Evolutionary conservation across 2,113 vertebrate species (phyloP).

Genomic region (Eubucco bourcierii): DNA sequence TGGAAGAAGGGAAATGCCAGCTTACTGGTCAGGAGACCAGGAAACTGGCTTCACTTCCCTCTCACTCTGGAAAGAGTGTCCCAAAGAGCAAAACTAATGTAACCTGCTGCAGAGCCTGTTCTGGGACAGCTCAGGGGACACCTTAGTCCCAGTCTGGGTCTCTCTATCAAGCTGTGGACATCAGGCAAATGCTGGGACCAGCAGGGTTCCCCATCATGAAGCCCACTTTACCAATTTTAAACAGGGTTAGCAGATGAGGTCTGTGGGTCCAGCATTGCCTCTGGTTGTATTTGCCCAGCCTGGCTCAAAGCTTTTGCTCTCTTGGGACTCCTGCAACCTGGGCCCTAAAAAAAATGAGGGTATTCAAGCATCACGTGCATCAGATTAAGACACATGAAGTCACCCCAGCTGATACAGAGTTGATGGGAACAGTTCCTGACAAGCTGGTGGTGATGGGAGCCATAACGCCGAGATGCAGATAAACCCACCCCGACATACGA

Average conservation of each 20-base stretch:
- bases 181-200: neutral
- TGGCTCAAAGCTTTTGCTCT: fast-evolving
- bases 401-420: fast-evolving
- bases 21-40: fast-evolving
- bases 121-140: neutral
- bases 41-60: neutral
- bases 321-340: neutral
- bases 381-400: fast-evolving
- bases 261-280: neutral
- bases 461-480: neutral
- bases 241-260: neutral
- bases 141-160: neutral
- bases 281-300: neutral
- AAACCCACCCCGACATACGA: neutral
- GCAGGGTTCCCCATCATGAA: neutral
- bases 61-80: neutral
- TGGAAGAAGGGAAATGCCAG: neutral
- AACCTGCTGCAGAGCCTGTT: neutral
- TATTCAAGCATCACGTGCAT: fast-evolving
- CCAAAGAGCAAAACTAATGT: neutral
- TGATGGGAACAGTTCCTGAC: neutral
- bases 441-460: neutral
- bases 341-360: neutral
- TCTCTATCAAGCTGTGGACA: fast-evolving
- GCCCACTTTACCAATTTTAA: neutral